Percentiles rank a stretch among this genome's conserved stretches.
Evolutionary conservation across 1,140 invertebrate genomes (phyloP).

Genomic region (Anoplolepis gracilipes): DNA sequence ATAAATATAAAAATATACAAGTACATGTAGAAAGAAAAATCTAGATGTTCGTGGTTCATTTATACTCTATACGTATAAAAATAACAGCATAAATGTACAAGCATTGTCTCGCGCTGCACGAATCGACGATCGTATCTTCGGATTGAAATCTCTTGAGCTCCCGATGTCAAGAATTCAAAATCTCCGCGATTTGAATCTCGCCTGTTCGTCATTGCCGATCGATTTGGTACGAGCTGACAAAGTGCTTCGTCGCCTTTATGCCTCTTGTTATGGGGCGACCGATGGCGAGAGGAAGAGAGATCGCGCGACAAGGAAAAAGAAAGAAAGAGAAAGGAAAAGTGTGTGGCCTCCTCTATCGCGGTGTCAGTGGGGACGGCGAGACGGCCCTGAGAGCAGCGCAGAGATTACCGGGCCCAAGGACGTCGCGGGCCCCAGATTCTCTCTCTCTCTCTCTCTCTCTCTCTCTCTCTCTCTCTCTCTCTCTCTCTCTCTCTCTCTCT

Average conservation of each 20-base stretch:
- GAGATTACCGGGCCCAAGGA: constrained; percentile 82
- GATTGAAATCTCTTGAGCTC: background rate
- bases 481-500: constrained; percentile 46
- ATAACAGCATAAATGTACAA: too few relatives aligned
- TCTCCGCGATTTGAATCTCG: background rate
- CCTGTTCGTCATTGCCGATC: constrained; percentile 29
- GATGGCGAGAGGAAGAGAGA: constrained; percentile 8
- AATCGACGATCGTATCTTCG: background rate
- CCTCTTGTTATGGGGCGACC: background rate
- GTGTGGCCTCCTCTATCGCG: constrained; percentile 13
- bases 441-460: constrained; percentile 9
- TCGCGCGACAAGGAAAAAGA: background rate
- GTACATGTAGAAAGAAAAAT: too few relatives aligned
- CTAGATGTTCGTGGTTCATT: too few relatives aligned
- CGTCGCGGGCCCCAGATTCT: constrained; percentile 82
- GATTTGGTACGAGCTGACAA: constrained; percentile 38
- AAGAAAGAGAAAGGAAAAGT: constrained; percentile 24
- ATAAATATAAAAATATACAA: too few relatives aligned
- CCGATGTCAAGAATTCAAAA: background rate
- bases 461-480: constrained; percentile 5
- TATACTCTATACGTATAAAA: too few relatives aligned
- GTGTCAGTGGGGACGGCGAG: constrained; percentile 69
- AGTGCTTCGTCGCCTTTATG: constrained; percentile 22
- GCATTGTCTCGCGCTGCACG: too few relatives aligned
- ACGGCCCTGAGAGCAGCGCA: constrained; percentile 78